Conservation (phyloP, 2,888 invertebrate species). For the Smittia aterrima region DNA sequence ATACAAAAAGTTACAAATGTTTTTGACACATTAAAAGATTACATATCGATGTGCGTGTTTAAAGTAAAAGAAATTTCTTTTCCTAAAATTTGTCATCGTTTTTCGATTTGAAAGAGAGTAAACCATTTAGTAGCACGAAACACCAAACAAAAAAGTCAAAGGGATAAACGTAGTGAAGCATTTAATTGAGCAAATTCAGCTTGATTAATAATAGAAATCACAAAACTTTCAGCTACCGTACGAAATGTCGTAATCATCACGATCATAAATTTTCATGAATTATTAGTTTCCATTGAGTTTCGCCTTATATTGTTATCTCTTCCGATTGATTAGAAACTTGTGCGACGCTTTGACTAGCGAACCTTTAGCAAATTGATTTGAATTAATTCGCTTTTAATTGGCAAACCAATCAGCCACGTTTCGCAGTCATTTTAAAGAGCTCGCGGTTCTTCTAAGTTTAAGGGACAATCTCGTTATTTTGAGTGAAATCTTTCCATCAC, state of each 20-base stretch:
- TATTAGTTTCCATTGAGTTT: neutral
- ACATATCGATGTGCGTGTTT: slow-evolving; percentile 13
- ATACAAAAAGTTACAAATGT: neutral
- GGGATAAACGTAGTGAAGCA: neutral
- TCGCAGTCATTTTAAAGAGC: no score
- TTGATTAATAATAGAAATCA: neutral
- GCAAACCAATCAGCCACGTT: no score
- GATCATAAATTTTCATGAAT: neutral
- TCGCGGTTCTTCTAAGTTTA: no score
- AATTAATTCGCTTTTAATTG: no score
- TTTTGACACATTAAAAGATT: slow-evolving; percentile 2
- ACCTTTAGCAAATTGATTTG: no score
- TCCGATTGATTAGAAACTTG: no score
- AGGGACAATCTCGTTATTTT: no score
- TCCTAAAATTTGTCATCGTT: neutral
- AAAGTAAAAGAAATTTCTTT: neutral
- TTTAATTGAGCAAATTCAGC: neutral
- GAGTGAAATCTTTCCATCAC: no score
- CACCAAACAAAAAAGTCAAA: no score
- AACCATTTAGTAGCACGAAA: neutral
- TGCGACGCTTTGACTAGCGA: no score
- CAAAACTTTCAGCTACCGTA: neutral
- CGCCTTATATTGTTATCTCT: no score
- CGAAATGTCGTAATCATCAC: neutral
- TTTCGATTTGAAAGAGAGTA: neutral